A percentile compares a stretch with the other conserved stretches of the same genome.
Evolutionary conservation across 2,888 invertebrate genomes (phyloP).

Genomic region (Chymomyza fuscimana): DNA sequence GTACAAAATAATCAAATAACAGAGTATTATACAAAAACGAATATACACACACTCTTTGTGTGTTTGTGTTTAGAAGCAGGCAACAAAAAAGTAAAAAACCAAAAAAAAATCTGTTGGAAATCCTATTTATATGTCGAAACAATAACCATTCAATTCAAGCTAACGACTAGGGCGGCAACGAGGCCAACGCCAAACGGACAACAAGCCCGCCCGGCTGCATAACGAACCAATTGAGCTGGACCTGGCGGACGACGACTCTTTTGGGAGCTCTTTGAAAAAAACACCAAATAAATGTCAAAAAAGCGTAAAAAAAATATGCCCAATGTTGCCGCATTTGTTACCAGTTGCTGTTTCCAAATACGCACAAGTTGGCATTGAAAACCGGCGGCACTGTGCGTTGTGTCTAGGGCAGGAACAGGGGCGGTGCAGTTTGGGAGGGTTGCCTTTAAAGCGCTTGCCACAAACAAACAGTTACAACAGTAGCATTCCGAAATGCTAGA

Average conservation of each 20-base stretch:
- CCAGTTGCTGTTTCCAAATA: slow-evolving; percentile 56
- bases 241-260: slow-evolving; percentile 19
- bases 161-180: slow-evolving; percentile 57
- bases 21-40: slow-evolving; percentile 12
- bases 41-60: slow-evolving; percentile 6
- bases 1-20: slow-evolving; percentile 24
- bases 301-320: neutral
- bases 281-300: neutral
- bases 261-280: slow-evolving; percentile 12
- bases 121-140: slow-evolving; percentile 73
- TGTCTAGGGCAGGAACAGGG: neutral
- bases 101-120: slow-evolving; percentile 66
- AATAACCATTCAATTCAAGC: slow-evolving; percentile 73
- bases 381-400: neutral
- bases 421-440: neutral
- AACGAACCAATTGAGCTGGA: slow-evolving; percentile 71
- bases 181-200: slow-evolving; percentile 27
- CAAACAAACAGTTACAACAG: slow-evolving; percentile 28
- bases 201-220: slow-evolving; percentile 41
- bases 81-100: too few species aligned
- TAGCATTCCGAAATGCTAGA: neutral
- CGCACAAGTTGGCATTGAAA: slow-evolving; percentile 44
- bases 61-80: neutral
- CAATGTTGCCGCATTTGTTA: slow-evolving; percentile 68
- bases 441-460: slow-evolving; percentile 57